Base-by-base conservation (phyloP, 2,797 vertebrate species). In the Alcedo quadribrachys region DNA sequence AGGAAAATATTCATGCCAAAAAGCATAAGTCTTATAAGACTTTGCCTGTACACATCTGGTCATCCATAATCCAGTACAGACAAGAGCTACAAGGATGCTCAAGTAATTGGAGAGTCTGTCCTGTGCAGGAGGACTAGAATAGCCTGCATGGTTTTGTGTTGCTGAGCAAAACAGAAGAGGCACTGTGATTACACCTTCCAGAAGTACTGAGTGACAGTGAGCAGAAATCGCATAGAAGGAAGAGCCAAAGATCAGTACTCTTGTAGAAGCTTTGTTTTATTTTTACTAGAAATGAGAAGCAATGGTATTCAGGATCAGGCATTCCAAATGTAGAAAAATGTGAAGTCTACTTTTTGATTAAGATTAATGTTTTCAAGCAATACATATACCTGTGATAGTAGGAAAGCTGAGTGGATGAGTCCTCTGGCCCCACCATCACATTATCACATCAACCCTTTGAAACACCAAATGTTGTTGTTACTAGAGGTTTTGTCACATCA, bases 401-500 rank as follows among this genome's bases (percentile, higher is more conserved):
- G 12, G 3, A 58, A 58, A 78, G 21, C 12, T 3, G 13, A 68
- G 16, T 21, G 15, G 15, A 40, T 48, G 21, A 57, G 14, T 35
- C 10, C 37, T 37, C 20, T 68, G 51, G n/a, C 3, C 48, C 33
- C 43, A 54, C 46, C 42, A 85, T 54, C 66, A 28, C 54, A 42
- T 71, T 78, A 55, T 53, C 55, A 40, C 30, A 75, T 61, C 69
- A 78, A 35, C 30, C 17, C 46, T 83, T 89, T 89, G 62, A 90
- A 94, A 90, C 14, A 78, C 37, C 51, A 75, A 90, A 45, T 62
- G 54, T 54, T 90, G 42, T 30, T 75, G 32, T 28, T 85, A 0
- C 45, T 73, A 33, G 35, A 71, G 22, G 17, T 62, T 82, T 92
- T 89, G 54, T 81, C 66, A 93, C 69, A 94, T 87, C 84, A 96